These are phyloP conservation scores for Hippocampus mohnikei DNA, from an alignment of 2,113 vertebrate species.

Conservation along the genomic window DNA sequence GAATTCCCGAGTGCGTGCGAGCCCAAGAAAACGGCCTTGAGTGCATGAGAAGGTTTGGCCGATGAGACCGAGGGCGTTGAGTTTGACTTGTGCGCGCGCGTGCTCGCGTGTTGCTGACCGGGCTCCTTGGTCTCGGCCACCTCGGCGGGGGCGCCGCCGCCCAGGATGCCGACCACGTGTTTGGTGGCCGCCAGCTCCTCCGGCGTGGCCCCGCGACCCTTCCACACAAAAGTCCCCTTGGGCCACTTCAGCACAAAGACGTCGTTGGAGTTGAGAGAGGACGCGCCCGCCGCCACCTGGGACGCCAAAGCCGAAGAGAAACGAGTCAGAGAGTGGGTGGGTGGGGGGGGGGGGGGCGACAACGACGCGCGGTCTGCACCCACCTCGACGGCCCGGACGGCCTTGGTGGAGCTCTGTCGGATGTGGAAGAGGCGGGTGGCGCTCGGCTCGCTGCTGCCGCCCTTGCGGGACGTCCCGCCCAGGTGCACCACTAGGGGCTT, in stretches of 20 bases:
- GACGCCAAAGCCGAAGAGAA: neutral
- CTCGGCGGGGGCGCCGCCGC: slow-evolving; percentile 54
- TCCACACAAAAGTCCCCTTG: slow-evolving; percentile 55
- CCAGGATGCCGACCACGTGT: slow-evolving; percentile 56
- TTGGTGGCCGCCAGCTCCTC: slow-evolving; percentile 62
- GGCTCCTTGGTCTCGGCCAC: slow-evolving; percentile 67
- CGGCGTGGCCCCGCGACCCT: slow-evolving; percentile 55
- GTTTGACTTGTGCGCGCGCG: too few species aligned
- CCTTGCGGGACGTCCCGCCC: slow-evolving; percentile 67
- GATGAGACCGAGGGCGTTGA: too few species aligned
- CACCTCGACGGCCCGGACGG: slow-evolving; percentile 74
- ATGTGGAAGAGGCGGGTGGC: slow-evolving; percentile 71
- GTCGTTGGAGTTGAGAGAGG: slow-evolving; percentile 73
- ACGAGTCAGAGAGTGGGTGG: neutral
- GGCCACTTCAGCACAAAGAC: slow-evolving; percentile 70
- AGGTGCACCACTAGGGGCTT: slow-evolving; percentile 67
- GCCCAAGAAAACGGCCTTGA: too few species aligned
- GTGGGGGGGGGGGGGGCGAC: too few species aligned
- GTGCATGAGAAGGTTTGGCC: too few species aligned
- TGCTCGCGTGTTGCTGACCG: slow-evolving; percentile 37
- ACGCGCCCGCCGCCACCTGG: slow-evolving; percentile 64
- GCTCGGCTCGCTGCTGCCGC: slow-evolving; percentile 45
- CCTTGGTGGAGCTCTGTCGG: slow-evolving; percentile 60
- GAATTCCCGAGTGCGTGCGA: too few species aligned
- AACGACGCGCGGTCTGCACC: neutral